A percentile compares a stretch with the other conserved stretches of the same genome.
These are phyloP conservation scores for Ceyx melanurus DNA, from an alignment of 2,113 vertebrate genomes.

Conservation along the genomic window DNA sequence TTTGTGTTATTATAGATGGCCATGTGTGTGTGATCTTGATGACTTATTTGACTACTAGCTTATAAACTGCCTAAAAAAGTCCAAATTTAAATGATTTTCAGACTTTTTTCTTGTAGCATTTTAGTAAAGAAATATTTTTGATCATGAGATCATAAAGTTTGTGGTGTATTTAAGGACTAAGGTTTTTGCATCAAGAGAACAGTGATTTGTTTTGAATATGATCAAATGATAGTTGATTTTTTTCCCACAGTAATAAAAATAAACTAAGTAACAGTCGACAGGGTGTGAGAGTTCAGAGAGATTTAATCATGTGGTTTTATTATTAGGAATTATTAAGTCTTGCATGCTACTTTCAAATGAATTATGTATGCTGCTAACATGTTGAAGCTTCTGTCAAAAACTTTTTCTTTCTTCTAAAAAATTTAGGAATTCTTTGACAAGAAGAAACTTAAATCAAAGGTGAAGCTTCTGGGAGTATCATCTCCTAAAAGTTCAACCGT, in stretches of 20 bases:
- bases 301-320: not conserved
- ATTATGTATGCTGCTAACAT: not conserved
- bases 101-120: not conserved
- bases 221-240: not conserved
- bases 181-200: not conserved
- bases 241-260: not conserved
- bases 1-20: not conserved
- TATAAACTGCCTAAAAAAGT: not conserved
- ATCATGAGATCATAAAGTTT: not conserved
- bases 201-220: not conserved
- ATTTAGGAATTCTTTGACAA: constrained; percentile 94
- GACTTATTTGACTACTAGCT: not conserved
- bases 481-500: constrained; percentile 59
- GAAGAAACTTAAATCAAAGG: constrained; percentile 84
- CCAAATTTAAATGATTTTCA: not conserved
- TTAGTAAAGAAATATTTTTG: not conserved
- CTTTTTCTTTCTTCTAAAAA: constrained; percentile 11
- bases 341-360: not conserved
- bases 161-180: not conserved
- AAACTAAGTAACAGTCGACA: not conserved
- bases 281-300: not conserved
- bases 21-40: not conserved
- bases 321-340: not conserved
- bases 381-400: not conserved
- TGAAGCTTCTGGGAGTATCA: constrained; percentile 70